Conservation (phyloP, 2,888 invertebrate genomes). For the Catocala fraxini region DNA sequence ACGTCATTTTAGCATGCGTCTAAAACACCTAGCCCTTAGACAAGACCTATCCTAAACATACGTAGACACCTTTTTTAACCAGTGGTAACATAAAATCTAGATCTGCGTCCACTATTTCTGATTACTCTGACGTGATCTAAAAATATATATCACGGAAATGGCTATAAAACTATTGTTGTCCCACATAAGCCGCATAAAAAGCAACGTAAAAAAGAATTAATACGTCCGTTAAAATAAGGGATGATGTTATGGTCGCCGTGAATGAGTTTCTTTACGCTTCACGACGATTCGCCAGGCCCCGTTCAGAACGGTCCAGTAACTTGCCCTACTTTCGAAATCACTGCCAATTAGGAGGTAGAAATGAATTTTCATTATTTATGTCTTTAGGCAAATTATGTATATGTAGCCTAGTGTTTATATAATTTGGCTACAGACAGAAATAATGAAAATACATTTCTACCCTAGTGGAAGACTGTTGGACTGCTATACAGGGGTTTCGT, state of each 20-base stretch:
- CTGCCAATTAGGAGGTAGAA: not conserved
- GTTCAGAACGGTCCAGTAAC: slow-evolving; percentile 32
- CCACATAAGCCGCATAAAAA: slow-evolving; percentile 51
- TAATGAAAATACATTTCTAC: no score
- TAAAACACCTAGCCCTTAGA: no score
- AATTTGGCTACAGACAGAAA: no score
- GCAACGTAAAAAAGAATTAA: slow-evolving; percentile 55
- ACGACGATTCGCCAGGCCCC: slow-evolving; percentile 23
- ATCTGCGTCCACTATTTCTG: no score
- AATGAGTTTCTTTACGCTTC: slow-evolving; percentile 57
- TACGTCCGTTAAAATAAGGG: slow-evolving; percentile 60
- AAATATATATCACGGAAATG: slow-evolving; percentile 31
- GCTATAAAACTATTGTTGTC: slow-evolving; percentile 55
- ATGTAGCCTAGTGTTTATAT: no score
- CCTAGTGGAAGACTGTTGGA: no score
- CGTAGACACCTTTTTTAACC: no score
- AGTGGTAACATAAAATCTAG: no score
- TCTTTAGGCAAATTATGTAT: no score
- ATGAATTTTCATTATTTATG: not conserved
- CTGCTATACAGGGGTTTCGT: no score
- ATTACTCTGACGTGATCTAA: not conserved
- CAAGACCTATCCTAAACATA: no score
- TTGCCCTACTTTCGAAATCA: slow-evolving; percentile 1
- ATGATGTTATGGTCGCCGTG: slow-evolving; percentile 54
- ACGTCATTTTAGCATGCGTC: no score